Conservation (phyloP, 1,140 invertebrate species). For the Heliconius congener region DNA sequence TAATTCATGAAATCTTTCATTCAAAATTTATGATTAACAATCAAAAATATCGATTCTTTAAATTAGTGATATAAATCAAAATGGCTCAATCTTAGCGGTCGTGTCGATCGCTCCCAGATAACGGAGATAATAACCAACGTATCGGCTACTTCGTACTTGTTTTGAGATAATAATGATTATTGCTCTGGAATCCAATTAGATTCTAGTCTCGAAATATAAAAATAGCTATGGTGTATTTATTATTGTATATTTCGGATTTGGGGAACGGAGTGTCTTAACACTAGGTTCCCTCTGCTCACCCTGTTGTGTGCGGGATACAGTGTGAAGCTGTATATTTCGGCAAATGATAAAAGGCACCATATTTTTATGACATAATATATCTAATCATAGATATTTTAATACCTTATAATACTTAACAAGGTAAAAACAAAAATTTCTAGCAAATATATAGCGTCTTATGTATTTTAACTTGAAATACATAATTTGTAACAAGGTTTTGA, state of each 20-base stretch:
- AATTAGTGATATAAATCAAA: constrained; percentile 17
- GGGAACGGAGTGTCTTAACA: no score
- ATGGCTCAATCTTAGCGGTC: constrained; percentile 37
- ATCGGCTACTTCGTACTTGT: constrained; percentile 54
- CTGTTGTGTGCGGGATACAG: no score
- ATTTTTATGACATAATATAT: no score
- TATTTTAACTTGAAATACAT: neutral
- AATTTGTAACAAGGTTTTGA: neutral
- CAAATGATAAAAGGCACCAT: no score
- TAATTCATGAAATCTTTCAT: no score
- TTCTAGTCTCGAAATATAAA: constrained; percentile 16
- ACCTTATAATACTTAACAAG: no score
- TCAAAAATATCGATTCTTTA: neutral
- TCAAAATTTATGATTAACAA: neutral
- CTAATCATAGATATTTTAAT: no score
- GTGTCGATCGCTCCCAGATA: constrained; percentile 55
- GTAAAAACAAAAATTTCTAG: no score
- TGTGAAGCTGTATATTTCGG: no score
- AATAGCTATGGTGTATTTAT: neutral
- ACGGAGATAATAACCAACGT: constrained; percentile 48
- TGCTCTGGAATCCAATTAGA: constrained; percentile 33
- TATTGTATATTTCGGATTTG: neutral
- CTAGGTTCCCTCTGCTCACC: no score
- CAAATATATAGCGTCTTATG: no score
- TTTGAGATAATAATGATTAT: constrained; percentile 35